These are phyloP conservation scores for Ceratosolen fusciceps DNA, from an alignment of 1,140 invertebrate species.

Conservation along the genomic window DNA sequence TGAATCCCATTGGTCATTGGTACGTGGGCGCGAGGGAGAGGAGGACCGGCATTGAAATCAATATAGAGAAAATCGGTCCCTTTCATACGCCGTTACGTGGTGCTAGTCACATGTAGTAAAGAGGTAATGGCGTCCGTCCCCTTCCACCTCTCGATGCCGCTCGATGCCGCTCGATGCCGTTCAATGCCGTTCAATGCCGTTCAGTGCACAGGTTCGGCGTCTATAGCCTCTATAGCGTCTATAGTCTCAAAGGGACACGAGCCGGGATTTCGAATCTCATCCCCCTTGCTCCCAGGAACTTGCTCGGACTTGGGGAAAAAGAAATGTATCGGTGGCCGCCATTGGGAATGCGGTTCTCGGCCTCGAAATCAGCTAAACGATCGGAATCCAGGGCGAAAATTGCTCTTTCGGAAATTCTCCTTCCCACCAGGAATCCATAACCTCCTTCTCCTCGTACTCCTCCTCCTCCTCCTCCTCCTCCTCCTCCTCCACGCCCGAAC, in stretches of 20 bases:
- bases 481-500: too few species aligned
- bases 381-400: conserved; percentile 46
- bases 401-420: too few species aligned
- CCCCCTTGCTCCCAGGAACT: conserved; percentile 10
- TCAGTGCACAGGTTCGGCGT: too few species aligned
- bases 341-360: neutral
- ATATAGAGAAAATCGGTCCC: conserved; percentile 29
- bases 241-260: conserved; percentile 23
- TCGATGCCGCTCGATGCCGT: too few species aligned
- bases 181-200: too few species aligned
- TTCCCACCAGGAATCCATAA: too few species aligned
- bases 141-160: too few species aligned
- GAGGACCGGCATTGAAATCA: conserved; percentile 32
- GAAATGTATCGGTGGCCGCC: neutral
- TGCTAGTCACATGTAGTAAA: too few species aligned
- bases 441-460: too few species aligned
- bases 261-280: conserved; percentile 38
- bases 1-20: conserved; percentile 10
- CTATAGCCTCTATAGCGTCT: too few species aligned
- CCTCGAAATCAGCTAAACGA: conserved; percentile 52
- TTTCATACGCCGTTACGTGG: conserved; percentile 8
- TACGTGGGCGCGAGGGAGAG: conserved; percentile 6
- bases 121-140: too few species aligned
- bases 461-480: too few species aligned
- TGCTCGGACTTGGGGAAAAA: neutral